Conservation (phyloP, 2,888 invertebrate genomes). For the Ariolimax columbianus region DNA sequence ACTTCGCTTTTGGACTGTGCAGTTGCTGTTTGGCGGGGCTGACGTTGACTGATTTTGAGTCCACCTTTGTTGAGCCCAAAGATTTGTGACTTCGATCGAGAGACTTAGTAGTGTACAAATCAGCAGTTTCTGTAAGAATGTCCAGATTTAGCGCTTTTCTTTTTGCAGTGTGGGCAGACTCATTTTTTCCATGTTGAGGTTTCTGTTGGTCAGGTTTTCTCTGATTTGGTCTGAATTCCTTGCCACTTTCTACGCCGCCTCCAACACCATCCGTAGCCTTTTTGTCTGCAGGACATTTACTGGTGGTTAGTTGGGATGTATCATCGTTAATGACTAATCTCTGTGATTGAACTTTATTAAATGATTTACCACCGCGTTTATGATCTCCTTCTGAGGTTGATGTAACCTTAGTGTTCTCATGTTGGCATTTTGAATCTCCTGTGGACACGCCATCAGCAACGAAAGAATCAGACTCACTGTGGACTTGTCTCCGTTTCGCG, state of each 20-base stretch:
- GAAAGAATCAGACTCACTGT: conserved; percentile 8
- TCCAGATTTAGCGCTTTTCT: background rate
- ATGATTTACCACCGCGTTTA: background rate
- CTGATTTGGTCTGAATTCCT: background rate
- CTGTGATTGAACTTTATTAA: too few species aligned
- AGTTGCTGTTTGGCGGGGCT: conserved; percentile 39
- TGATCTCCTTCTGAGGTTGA: too few species aligned
- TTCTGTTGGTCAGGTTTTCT: background rate
- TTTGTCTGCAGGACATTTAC: background rate
- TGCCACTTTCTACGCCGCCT: background rate
- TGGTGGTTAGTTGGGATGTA: background rate
- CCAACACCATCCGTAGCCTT: background rate
- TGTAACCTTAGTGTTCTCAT: background rate
- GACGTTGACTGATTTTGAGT: conserved; percentile 10
- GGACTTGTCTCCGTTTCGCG: background rate
- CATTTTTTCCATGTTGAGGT: background rate
- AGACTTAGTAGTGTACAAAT: conserved; percentile 2
- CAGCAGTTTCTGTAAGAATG: background rate
- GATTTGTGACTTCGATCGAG: conserved; percentile 9
- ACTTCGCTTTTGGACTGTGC: conserved; percentile 28
- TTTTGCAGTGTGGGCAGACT: background rate
- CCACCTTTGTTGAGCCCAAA: background rate
- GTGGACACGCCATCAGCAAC: background rate
- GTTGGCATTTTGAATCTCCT: too few species aligned
- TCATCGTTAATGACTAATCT: background rate